Evolutionary conservation across 2,113 vertebrate species (phyloP), one percentile per base, ranked within the genome.

Genomic region (Scatophagus argus): DNA sequence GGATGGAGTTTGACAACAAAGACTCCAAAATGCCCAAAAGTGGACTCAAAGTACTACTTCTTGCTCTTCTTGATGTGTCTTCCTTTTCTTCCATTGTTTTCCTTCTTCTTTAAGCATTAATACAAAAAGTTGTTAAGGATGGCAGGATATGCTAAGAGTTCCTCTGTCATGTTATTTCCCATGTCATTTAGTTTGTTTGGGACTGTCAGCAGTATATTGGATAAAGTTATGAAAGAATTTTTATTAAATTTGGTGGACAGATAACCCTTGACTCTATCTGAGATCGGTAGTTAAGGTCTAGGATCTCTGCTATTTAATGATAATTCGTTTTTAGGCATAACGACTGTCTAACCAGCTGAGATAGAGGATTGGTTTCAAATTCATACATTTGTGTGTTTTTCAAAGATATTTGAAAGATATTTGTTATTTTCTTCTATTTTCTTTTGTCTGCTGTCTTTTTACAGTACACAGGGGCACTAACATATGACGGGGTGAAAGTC

Each of bases 391-490:
- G 14, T 63, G 54, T 36, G n/a, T 14, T 36, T 34, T 34, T 36
- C 51, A 38, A 36, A 76, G 16, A 29, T 31, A 21, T 64, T n/a
- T 29, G 27, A 31, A n/a, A n/a, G n/a, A n/a, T n/a, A n/a, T n/a
- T n/a, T n/a, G n/a, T n/a, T n/a, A n/a, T n/a, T n/a, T n/a, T n/a
- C n/a, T n/a, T n/a, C n/a, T n/a, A n/a, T n/a, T n/a, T n/a, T n/a
- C n/a, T n/a, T n/a, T 23, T 2, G 11, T 38, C 19, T 64, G 34
- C 67, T 68, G 38, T 88, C 34, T 84, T 51, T 58, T 70, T 75
- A 16, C 91, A 99, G 98, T 99, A 99, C 91, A 99, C 97, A 0
- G 98, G 97, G 0, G 98, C 97, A 0, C 95, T 99, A 8, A 99
- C 98, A 0, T 99, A 99, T 0, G 98, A 99, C 0, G 98, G 98